A percentile compares a stretch with the other conserved stretches of the same genome.
phyloP scores from a whole-genome alignment of 1,140 invertebrate genomes.

The Ctenoplectra terminalis region DNA sequence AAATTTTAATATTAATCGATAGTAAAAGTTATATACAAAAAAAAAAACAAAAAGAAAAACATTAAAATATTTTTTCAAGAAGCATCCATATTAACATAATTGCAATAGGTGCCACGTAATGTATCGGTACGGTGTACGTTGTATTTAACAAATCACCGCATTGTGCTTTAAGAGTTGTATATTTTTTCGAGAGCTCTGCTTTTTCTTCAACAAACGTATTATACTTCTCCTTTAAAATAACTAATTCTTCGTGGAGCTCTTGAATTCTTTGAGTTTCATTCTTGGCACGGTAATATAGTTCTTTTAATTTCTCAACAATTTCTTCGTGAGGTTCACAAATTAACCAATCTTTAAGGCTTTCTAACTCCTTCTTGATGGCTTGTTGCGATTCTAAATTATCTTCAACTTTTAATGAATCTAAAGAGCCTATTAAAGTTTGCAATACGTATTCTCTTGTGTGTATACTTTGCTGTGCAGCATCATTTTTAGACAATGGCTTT shows the following conservation, averaged over 20 bases:
- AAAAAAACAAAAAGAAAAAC: slow-evolving; percentile 26
- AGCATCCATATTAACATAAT: slow-evolving; percentile 79
- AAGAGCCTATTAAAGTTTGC: slow-evolving; percentile 69
- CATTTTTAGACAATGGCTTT: slow-evolving; percentile 66
- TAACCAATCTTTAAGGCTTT: slow-evolving; percentile 75
- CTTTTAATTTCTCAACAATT: slow-evolving; percentile 69
- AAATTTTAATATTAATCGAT: slow-evolving; percentile 30
- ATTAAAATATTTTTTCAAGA: slow-evolving; percentile 80
- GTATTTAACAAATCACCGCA: slow-evolving; percentile 78
- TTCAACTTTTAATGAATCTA: slow-evolving; percentile 68
- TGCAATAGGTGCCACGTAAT: slow-evolving; percentile 78
- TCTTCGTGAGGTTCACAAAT: slow-evolving; percentile 69
- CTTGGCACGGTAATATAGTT: slow-evolving; percentile 74
- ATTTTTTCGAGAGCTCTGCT: slow-evolving; percentile 78
- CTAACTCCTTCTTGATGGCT: slow-evolving; percentile 69
- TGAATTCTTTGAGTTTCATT: slow-evolving; percentile 79
- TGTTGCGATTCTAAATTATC: slow-evolving; percentile 67
- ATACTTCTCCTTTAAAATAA: slow-evolving; percentile 83
- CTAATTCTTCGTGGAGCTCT: slow-evolving; percentile 82
- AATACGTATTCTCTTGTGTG: slow-evolving; percentile 70
- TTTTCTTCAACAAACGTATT: slow-evolving; percentile 81
- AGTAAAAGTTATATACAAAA: slow-evolving; percentile 48
- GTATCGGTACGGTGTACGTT: slow-evolving; percentile 79
- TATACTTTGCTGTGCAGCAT: slow-evolving; percentile 41
- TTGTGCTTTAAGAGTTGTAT: slow-evolving; percentile 75